A percentile compares a stretch with the other conserved stretches of the same genome.
Evolutionary conservation across 2,888 invertebrate genomes (phyloP).

Genomic region (Meghimatium bilineatum): DNA sequence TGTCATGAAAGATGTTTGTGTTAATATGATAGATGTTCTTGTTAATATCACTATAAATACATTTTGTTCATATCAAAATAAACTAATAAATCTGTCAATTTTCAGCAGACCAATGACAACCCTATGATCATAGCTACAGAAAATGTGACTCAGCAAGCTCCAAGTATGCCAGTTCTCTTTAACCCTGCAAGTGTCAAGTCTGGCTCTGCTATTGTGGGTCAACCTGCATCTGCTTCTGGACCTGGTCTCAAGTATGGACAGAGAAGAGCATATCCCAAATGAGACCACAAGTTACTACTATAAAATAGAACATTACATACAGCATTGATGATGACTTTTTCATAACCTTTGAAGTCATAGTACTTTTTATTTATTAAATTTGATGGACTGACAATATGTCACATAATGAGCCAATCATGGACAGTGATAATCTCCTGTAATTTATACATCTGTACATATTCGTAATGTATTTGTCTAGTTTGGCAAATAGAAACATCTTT

Average conservation of each 20-base stretch:
- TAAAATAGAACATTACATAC: not conserved
- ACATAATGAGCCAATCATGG: no score
- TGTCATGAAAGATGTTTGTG: not conserved
- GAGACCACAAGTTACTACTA: no score
- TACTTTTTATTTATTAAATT: not conserved
- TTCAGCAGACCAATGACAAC: slow-evolving; percentile 3
- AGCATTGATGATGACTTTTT: not conserved
- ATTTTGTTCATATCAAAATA: no score
- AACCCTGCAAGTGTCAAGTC: slow-evolving; percentile 75
- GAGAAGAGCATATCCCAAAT: slow-evolving; percentile 64
- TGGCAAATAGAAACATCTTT: no score
- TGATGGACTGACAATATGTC: not conserved
- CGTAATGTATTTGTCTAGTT: no score
- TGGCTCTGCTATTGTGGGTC: slow-evolving; percentile 46
- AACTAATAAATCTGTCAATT: not conserved
- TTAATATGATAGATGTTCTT: not conserved
- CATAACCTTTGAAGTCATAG: not conserved
- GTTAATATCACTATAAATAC: no score
- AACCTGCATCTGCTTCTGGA: slow-evolving; percentile 81
- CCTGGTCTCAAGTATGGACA: slow-evolving; percentile 76
- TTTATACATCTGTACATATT: no score
- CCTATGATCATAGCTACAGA: slow-evolving; percentile 1
- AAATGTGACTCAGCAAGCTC: not conserved
- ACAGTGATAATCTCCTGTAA: no score
- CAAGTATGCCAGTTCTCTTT: slow-evolving; percentile 65